Percentiles rank a stretch among this genome's conserved stretches.
Conservation (phyloP, 2,113 vertebrate genomes). For the Capricornis sumatraensis region DNA sequence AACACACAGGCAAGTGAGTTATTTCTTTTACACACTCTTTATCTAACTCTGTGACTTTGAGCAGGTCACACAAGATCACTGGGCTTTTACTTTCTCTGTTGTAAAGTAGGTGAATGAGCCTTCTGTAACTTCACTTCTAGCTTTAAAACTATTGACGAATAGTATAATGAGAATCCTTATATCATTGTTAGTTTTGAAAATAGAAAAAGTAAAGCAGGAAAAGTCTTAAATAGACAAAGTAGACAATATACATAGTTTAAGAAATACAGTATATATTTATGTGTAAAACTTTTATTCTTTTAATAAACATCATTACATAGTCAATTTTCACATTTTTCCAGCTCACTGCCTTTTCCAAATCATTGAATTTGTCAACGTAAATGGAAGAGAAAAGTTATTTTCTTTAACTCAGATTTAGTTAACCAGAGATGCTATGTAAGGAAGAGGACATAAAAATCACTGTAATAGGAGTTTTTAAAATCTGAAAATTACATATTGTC, state of each 20-base stretch:
- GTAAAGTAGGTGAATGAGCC: neutral
- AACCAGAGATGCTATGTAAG: neutral
- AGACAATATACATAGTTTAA: neutral
- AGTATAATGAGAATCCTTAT: neutral
- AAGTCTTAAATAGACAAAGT: neutral
- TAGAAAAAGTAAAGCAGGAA: neutral
- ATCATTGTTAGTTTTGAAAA: neutral
- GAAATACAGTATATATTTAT: neutral
- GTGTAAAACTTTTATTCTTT: neutral
- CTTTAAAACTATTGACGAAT: neutral
- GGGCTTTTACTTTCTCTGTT: neutral
- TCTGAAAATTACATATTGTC: neutral
- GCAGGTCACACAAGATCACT: neutral
- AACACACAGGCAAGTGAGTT: neutral
- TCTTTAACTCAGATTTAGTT: constrained; percentile 28
- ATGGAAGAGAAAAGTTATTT: constrained; percentile 29
- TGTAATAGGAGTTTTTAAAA: neutral
- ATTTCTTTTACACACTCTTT: neutral
- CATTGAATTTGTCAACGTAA: neutral
- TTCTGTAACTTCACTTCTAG: neutral
- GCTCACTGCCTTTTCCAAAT: neutral
- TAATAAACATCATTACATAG: neutral
- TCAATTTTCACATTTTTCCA: constrained; percentile 40
- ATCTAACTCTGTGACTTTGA: neutral
- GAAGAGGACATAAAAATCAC: neutral